Base-by-base conservation (phyloP, 2,888 invertebrate genomes). In the Anthrax anthrax region DNA sequence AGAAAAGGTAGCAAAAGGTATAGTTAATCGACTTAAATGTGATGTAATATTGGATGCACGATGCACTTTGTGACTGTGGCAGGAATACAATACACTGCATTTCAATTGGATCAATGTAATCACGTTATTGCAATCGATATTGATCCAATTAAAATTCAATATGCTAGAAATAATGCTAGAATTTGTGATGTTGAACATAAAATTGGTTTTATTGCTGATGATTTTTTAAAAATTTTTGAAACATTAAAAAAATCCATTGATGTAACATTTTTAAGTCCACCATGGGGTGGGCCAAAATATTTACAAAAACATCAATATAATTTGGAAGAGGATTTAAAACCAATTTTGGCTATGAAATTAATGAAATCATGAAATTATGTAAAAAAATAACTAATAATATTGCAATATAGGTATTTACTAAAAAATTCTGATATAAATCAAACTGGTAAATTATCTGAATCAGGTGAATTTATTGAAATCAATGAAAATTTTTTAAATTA, bases 61-160 rank as follows among this genome's bases (percentile, higher is more conserved):
- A n/a, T n/a, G n/a, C n/a, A n/a, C 98, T 98, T 71, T 96, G 97
- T 67, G 98, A 98, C 32, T 92, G 91, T 47, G 98, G 98, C 13
- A 97, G 98, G 18, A 98, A 98, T 68, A 73, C 90, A 0, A 96
- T 98, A 62, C 97, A n/a, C n/a, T n/a, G n/a, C n/a, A n/a, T n/a
- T n/a, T n/a, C n/a, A 97, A 70, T 95, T 99, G 70, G 97, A 97
- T 0, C 23, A 8, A 1, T 88, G 89, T 62, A 75, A 80, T 77
- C 77, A 77, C 89, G 88, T 87, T 18, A 84, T 97, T 60, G 96
- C 96, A 12, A 81, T 98, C 57, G 98, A 99, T 66, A 91, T 96
- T 54, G 97, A 98, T 64, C 87, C 90, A 0, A 70, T 71, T 2
- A 97, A 96, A 70, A 78, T 98, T 39, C 81, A 80, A 56, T 72